A percentile compares a stretch with the other conserved stretches of the same genome.
These are phyloP conservation scores for Chorisops tibialis DNA, from an alignment of 2,888 invertebrate species.

Conservation along the genomic window DNA sequence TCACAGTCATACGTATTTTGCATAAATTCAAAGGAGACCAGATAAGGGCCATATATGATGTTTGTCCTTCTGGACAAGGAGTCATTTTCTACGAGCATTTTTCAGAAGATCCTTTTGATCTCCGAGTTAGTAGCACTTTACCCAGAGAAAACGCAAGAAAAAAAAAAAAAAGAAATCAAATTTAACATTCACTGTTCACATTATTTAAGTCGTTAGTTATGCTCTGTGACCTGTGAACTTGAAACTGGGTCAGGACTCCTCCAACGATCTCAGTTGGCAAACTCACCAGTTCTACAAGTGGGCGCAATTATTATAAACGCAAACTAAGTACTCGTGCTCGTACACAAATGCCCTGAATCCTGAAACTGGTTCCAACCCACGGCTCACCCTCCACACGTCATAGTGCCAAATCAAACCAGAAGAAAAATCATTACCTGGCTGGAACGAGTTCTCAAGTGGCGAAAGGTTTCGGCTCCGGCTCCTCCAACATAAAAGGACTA, in stretches of 20 bases:
- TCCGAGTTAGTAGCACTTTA: neutral
- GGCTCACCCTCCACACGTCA: neutral
- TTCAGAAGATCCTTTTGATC: neutral
- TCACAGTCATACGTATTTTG: no score
- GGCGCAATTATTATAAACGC: neutral
- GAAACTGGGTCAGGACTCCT: conserved; percentile 16
- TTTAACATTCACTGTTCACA: conserved; percentile 1
- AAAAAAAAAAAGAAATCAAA: conserved; percentile 4
- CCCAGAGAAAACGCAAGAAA: neutral
- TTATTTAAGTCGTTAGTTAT: conserved; percentile 21
- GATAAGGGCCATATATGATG: no score
- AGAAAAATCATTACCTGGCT: conserved; percentile 9
- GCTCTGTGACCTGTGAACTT: conserved; percentile 22
- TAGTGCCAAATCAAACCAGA: neutral
- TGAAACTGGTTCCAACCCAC: neutral
- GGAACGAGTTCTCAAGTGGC: conserved; percentile 14
- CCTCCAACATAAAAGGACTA: conserved; percentile 2
- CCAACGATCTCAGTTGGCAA: neutral
- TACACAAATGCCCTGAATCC: neutral
- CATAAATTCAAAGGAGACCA: no score
- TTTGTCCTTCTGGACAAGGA: no score
- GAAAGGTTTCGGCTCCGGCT: neutral
- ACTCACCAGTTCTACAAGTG: neutral
- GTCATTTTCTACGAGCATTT: no score
- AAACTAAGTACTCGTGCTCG: neutral